Conservation (phyloP, 1,140 invertebrate species). For the Euschistus heros region DNA sequence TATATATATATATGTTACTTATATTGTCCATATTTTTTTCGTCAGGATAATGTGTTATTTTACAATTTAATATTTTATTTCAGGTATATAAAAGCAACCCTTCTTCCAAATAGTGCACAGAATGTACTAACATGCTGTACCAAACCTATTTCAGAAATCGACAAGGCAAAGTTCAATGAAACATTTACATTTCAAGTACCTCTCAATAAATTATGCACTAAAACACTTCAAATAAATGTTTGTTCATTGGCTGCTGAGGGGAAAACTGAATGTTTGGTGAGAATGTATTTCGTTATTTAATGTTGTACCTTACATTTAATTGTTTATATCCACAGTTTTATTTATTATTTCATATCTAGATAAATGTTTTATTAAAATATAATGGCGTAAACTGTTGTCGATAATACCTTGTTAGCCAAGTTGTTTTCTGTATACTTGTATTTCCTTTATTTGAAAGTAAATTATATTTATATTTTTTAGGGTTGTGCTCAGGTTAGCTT, state of each 20-base stretch:
- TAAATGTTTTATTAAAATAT: no score
- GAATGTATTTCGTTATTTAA: slow-evolving; percentile 31
- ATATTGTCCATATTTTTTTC: no score
- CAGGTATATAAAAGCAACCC: slow-evolving; percentile 68
- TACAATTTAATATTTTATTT: not conserved
- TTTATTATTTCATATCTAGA: no score
- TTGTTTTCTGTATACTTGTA: no score
- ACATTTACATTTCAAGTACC: slow-evolving; percentile 64
- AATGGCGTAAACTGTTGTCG: no score
- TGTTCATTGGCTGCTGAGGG: slow-evolving; percentile 51
- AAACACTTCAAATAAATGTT: slow-evolving; percentile 82
- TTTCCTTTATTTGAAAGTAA: no score
- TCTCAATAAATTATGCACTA: slow-evolving; percentile 62
- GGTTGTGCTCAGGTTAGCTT: slow-evolving; percentile 90
- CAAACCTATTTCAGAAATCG: slow-evolving; percentile 56
- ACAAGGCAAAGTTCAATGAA: slow-evolving; percentile 70
- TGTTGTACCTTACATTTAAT: no score
- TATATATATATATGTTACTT: no score
- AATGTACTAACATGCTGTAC: slow-evolving; percentile 55
- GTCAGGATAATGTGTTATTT: not conserved
- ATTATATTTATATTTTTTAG: slow-evolving; percentile 43
- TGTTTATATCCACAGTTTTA: no score
- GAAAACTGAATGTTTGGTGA: slow-evolving; percentile 73
- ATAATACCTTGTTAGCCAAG: no score
- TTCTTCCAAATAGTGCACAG: slow-evolving; percentile 56